Evolutionary conservation across 2,888 invertebrate genomes (phyloP).

Genomic region (Drosophila paramelanica): DNA sequence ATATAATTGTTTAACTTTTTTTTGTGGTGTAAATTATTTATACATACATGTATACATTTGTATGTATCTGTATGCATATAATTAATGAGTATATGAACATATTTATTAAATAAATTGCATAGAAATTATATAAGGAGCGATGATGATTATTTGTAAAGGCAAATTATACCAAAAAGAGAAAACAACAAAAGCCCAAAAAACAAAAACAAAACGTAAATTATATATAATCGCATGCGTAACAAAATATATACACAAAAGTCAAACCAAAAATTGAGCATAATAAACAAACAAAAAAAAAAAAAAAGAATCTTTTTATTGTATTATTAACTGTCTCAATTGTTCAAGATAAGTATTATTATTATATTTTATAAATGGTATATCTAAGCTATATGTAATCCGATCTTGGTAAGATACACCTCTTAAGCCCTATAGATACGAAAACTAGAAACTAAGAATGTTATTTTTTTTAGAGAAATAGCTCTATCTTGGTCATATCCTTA

Average conservation of each 20-base stretch:
- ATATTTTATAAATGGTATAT: too few species aligned
- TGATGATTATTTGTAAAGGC: slow-evolving; percentile 63
- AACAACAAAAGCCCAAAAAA: slow-evolving; percentile 8
- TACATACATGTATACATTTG: slow-evolving; percentile 21
- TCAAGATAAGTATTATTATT: too few species aligned
- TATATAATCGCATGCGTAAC: slow-evolving; percentile 77
- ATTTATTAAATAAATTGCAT: slow-evolving; percentile 72
- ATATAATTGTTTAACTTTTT: slow-evolving; percentile 26
- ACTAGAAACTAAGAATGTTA: too few species aligned
- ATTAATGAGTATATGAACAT: slow-evolving; percentile 64
- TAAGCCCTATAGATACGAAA: too few species aligned
- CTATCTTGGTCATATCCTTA: too few species aligned
- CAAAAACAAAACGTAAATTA: slow-evolving; percentile 30
- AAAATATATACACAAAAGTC: slow-evolving; percentile 62
- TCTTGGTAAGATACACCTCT: too few species aligned
- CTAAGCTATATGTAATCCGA: too few species aligned
- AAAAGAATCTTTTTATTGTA: slow-evolving; percentile 3
- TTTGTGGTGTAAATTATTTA: slow-evolving; percentile 37
- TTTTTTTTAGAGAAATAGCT: too few species aligned
- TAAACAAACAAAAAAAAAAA: slow-evolving; percentile 57
- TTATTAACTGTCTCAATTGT: background rate
- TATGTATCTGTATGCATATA: slow-evolving; percentile 43
- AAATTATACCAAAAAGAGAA: slow-evolving; percentile 39
- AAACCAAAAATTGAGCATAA: slow-evolving; percentile 72
- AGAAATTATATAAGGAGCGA: slow-evolving; percentile 69